Base-by-base conservation (phyloP, 2,888 invertebrate genomes). In the Empis livida region DNA sequence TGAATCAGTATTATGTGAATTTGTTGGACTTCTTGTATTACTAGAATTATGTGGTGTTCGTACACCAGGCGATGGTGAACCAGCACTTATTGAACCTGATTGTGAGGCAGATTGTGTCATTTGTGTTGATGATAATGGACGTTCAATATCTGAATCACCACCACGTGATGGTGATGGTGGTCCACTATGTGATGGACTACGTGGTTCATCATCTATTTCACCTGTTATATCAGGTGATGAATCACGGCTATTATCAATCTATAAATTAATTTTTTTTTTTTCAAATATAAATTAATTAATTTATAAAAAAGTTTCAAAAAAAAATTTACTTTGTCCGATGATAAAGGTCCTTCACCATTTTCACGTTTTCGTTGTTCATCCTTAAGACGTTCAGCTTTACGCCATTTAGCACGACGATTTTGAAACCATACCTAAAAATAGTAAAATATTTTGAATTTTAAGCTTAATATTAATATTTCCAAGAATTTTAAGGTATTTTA, bases 381-480 rank as follows among this genome's bases (percentile, higher is more conserved):
- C 73, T 91, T 91, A 63, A 92, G 77, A 31, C 92, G 76, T 67
- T 92, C 91, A 42, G 89, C 90, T 70, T 92, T 92, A 51, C 92
- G 76, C 91, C 91, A 92, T 70, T 92, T 92, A 38, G 92, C 92
- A 49, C 92, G 75, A 40, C 92, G 78, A 63, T 92, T 92, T 76
- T 92, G 91, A 65, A 91, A 91, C 91, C 91, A 92, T 31, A 91
- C 91, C 91, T 91, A 69, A 56, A 31, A 32, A 41, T 30, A 14
- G 23, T 23, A 44, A 32, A 20, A 20, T 20, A 20, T 20, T 20
- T 20, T 20, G 20, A 20, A 20, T 20, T 20, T 20, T 20, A 20
- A 5, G 27, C 23, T 27, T 13, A 27, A 14, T 13, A n/a, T 5
- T 35, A 35, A 14, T 35, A n/a, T 35, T 35, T 5, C 1, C 35